Evolutionary conservation across 2,888 invertebrate species (phyloP), one percentile per base, ranked within the genome.

Genomic region (Campopleginae sp.): DNA sequence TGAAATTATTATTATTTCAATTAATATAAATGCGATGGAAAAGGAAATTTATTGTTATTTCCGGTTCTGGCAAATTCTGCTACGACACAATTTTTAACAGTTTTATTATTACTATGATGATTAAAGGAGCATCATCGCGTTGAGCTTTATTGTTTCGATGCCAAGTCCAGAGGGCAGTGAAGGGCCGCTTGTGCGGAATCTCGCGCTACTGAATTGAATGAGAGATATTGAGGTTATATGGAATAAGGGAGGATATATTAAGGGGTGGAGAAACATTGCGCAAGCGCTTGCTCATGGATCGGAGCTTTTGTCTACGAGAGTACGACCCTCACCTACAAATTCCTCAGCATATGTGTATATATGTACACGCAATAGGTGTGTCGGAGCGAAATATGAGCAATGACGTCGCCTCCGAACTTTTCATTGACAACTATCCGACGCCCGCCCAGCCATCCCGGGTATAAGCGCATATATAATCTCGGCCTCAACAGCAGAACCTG

Each of bases 201-300:
- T 80, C 77, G 76, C 77, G 76, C 84, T 14, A 86, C 85, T 84
- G 86, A 80, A 72, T 66, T 44, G 51, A 68, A 68, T 17, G 38
- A 42, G 33, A 46, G 17, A 42, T n/a, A 6, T n/a, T n/a, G 70
- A 31, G 38, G 46, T 63, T 19, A 31, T 19, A 31, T 4, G 19
- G 38, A 38, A 38, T 46, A 7, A 17, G 46, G 31, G 68, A 48
- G 48, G 46, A 23, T 48, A 23, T 48, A 14, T n/a, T 23, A n/a
- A 27, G 48, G 38, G 51, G 72, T 42, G 33, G 4, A 54, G 77
- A 42, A 75, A 61, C 78, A 90, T 82, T 78, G 91, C 91, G 91
- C 91, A 91, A 87, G 91, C 91, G 91, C 91, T 77, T 51, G 78
- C 89, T 91, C 91, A 91, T 91, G 87, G 91, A 91, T 91, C 90